Percentiles rank a stretch among this genome's conserved stretches.
These are phyloP conservation scores for Falcaria lacertinaria DNA, from an alignment of 2,888 invertebrate species.

Conservation along the genomic window DNA sequence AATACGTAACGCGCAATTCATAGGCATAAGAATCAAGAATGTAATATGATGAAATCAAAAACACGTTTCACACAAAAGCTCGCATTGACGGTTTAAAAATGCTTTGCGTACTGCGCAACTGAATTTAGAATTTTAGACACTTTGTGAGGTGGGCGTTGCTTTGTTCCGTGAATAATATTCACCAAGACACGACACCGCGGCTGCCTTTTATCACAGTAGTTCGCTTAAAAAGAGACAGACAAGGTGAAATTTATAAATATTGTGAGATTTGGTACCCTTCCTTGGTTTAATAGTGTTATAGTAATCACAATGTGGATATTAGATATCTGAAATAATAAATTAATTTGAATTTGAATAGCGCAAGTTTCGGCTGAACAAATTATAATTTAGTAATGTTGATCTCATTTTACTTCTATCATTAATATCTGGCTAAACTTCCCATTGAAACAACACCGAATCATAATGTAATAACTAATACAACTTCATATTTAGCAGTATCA, in stretches of 20 bases:
- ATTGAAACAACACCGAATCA: too few relatives aligned
- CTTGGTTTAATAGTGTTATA: too few relatives aligned
- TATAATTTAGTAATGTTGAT: too few relatives aligned
- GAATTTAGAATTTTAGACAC: constrained; percentile 64
- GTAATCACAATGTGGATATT: too few relatives aligned
- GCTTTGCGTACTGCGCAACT: constrained; percentile 68
- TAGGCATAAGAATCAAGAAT: constrained; percentile 26
- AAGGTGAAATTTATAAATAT: constrained; percentile 54
- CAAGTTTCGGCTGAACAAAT: too few relatives aligned
- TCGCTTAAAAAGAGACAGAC: constrained; percentile 52
- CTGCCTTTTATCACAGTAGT: constrained; percentile 50
- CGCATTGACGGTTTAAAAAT: constrained; percentile 47
- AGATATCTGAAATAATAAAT: too few relatives aligned
- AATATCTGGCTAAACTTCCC: too few relatives aligned
- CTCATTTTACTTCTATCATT: too few relatives aligned
- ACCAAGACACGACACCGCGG: constrained; percentile 21
- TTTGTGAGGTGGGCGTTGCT: constrained; percentile 55
- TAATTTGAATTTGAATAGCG: too few relatives aligned
- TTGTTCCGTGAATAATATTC: constrained; percentile 63
- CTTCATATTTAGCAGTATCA: too few relatives aligned
- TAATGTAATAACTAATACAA: too few relatives aligned
- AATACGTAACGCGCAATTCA: constrained; percentile 10
- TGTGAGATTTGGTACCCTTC: constrained; percentile 19
- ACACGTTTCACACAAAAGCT: constrained; percentile 25
- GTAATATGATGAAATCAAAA: constrained; percentile 37